Percentiles rank a stretch among this genome's conserved stretches.
Evolutionary conservation across 2,888 invertebrate genomes (phyloP).

Genomic region (Drosophila borborema): DNA sequence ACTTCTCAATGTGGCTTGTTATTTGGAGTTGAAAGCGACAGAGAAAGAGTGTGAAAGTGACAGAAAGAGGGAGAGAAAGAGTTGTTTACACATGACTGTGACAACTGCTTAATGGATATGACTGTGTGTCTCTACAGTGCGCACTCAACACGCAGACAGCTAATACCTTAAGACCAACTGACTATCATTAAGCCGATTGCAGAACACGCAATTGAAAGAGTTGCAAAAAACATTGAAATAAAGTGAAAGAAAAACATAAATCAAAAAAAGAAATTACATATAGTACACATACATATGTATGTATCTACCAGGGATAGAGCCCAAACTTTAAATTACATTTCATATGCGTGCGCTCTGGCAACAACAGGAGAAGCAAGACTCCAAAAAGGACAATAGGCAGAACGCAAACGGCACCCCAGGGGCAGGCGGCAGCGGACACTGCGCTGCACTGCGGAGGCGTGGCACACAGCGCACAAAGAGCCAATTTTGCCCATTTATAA

Average conservation of each 20-base stretch:
- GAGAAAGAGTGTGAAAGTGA: not conserved
- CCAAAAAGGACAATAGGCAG: constrained; percentile 19
- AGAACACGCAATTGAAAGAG: constrained; percentile 7
- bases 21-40: not conserved
- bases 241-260: constrained; percentile 1
- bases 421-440: constrained; percentile 8
- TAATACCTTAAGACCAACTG: constrained; percentile 23
- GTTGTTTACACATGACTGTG: constrained; percentile 23
- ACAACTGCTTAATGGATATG: constrained; percentile 39
- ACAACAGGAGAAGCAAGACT: not conserved
- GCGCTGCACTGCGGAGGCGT: not conserved
- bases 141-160: constrained; percentile 15
- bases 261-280: not conserved
- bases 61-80: not conserved
- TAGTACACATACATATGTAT: not conserved
- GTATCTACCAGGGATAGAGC: not conserved
- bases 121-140: constrained; percentile 8
- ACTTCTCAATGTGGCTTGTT: constrained; percentile 29
- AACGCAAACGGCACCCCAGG: constrained; percentile 39
- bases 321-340: constrained; percentile 31
- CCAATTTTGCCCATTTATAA: constrained; percentile 34
- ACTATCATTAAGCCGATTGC: constrained; percentile 19
- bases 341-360: not conserved
- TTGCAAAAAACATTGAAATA: constrained; percentile 8
- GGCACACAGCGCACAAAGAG: constrained; percentile 43